Conservation (phyloP, 2,888 invertebrate species). For the Bellardia pandia region DNA sequence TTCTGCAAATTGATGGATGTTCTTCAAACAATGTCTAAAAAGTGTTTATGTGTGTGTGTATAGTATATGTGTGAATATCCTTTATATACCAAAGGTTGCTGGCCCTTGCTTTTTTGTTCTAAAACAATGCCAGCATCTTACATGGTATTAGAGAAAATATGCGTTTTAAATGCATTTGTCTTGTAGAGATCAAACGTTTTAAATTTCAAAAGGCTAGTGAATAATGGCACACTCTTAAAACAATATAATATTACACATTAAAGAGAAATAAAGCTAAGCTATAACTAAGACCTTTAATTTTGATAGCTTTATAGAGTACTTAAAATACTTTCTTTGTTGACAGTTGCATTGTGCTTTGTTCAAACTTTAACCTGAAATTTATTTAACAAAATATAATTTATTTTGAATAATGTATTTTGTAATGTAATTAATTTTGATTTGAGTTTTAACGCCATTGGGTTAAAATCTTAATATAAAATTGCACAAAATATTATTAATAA, state of each 20-base stretch:
- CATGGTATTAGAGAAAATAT: background rate
- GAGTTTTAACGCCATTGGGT: background rate
- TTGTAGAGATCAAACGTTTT: slow-evolving; percentile 12
- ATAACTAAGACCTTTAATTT: too few species aligned
- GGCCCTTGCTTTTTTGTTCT: slow-evolving; percentile 20
- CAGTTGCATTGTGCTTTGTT: background rate
- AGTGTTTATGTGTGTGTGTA: background rate
- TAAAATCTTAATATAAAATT: background rate
- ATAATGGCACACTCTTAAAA: background rate
- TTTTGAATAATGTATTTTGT: background rate
- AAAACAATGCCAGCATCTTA: slow-evolving; percentile 13
- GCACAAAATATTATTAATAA: slow-evolving; percentile 28
- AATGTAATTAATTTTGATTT: background rate
- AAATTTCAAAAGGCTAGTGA: slow-evolving; percentile 6
- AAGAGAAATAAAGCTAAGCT: too few species aligned
- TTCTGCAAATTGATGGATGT: slow-evolving; percentile 34
- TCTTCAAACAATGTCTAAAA: slow-evolving; percentile 25
- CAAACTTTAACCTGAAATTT: background rate
- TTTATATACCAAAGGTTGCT: background rate
- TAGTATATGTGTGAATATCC: background rate
- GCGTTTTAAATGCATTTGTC: background rate
- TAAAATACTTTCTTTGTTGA: too few species aligned
- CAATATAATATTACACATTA: too few species aligned
- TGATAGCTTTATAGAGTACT: too few species aligned
- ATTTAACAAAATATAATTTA: background rate